Base-by-base conservation (phyloP, 2,113 vertebrate genomes). In the Oceanites oceanicus region DNA sequence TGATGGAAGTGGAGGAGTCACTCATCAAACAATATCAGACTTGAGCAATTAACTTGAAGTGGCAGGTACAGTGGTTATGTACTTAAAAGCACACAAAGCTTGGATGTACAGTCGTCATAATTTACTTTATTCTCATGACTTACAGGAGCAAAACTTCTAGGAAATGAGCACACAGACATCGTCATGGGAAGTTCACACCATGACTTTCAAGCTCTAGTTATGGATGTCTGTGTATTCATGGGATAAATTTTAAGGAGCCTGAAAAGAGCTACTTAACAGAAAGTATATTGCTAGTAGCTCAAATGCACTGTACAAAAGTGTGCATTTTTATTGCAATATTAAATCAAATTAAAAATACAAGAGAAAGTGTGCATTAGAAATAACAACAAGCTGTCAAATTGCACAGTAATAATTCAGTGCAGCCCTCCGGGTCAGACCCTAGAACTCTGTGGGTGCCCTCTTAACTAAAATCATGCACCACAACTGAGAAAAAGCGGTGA, bases 401-500 rank as follows among this genome's bases (percentile, higher is more conserved):
- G 63, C 21, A 71, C 15, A 13, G 45, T 10, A 23, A 47, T 20
- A 38, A 68, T 6, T 34, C n/a, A 61, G 26, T 7, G 40, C 32
- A 23, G 27, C 29, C n/a, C 34, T 49, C 44, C 63, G 68, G 42
- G 68, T 52, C 27, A 59, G 59, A 44, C 20, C 12, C 27, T 17
- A 20, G 26, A 42, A 25, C 25, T 26, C 67, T 45, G 4, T 21
- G 44, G 20, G 42, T 38, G 14, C 14, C 10, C 1, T 5, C 45
- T 61, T 62, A 55, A 32, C 2, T 38, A 18, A 73, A 78, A 71
- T 34, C 22, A 18, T 8, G 18, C 2, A 1, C 6, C 29, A 75
- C 7, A n/a, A 36, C 5, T 2, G 7, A 71, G 50, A 3, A 9
- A 76, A 32, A 30, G 3, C 0, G 0, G 32, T 34, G 7, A 65